phyloP scores from a whole-genome alignment of 2,113 vertebrate genomes.

The Pluvialis apricaria region DNA sequence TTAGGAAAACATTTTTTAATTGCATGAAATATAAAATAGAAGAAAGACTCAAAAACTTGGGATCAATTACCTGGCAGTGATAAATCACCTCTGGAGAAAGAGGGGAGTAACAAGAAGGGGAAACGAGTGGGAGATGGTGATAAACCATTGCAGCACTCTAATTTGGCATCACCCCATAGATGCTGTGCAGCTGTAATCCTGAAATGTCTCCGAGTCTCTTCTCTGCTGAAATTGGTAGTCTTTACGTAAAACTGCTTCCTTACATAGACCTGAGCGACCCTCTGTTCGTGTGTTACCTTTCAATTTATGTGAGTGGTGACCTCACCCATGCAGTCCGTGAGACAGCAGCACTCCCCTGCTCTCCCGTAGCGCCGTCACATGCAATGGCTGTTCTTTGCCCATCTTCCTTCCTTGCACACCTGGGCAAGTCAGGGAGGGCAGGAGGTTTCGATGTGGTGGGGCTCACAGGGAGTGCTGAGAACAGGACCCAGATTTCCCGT shows the following conservation, averaged over 20 bases:
- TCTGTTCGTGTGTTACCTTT: not conserved
- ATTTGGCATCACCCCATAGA: not conserved
- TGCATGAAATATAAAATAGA: not conserved
- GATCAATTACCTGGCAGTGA: slow-evolving; percentile 28
- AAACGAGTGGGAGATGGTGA: not conserved
- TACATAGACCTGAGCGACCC: not conserved
- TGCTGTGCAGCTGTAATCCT: not conserved
- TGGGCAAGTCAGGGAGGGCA: not conserved
- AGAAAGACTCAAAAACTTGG: not conserved
- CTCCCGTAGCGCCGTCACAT: accelerated
- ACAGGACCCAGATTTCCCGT: not conserved
- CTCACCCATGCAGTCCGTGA: not conserved
- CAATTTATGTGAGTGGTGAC: accelerated
- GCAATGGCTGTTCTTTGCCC: not conserved
- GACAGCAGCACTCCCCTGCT: not conserved
- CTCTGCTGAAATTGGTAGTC: not conserved
- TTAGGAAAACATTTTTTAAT: not conserved
- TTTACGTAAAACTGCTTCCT: not conserved
- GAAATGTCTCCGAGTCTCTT: not conserved
- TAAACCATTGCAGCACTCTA: not conserved
- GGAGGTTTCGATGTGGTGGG: not conserved
- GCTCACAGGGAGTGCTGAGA: not conserved
- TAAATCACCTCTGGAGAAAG: slow-evolving; percentile 8
- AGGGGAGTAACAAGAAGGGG: not conserved
- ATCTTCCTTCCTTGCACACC: not conserved